A percentile compares a stretch with the other conserved stretches of the same genome.
These are phyloP conservation scores for Enteromius radiatus DNA, from an alignment of 2,797 vertebrate genomes.

Conservation along the genomic window DNA sequence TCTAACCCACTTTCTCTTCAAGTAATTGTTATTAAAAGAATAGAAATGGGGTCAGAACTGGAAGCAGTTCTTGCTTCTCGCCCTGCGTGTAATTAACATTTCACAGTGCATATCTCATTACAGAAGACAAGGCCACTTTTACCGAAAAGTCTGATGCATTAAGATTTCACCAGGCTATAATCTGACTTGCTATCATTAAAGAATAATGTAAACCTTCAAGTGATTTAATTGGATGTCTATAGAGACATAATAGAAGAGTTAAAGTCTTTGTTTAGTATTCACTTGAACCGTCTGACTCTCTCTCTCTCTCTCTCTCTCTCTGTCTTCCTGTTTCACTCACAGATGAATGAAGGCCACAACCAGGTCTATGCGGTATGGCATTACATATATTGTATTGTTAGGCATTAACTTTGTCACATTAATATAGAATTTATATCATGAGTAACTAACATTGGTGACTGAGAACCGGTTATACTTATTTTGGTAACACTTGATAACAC, in stretches of 20 bases:
- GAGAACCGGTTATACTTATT: neutral
- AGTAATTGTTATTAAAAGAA: conserved; percentile 77
- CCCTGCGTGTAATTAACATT: conserved; percentile 76
- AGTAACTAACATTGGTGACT: neutral
- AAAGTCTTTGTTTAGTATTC: conserved; percentile 52
- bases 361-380: neutral
- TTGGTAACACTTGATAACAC: neutral
- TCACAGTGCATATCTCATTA: conserved; percentile 77
- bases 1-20: conserved; percentile 71
- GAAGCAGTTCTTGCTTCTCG: conserved; percentile 70
- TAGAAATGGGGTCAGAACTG: conserved; percentile 75
- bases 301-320: conserved; percentile 13
- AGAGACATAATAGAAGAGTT: conserved; percentile 44
- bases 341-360: neutral
- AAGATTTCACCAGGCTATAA: conserved; percentile 58
- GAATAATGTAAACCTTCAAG: conserved; percentile 53
- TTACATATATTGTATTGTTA: neutral
- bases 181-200: conserved; percentile 56
- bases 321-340: conserved; percentile 16
- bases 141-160: conserved; percentile 52
- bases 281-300: conserved; percentile 35
- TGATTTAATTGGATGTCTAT: conserved; percentile 51
- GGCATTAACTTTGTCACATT: neutral
- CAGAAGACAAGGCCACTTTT: conserved; percentile 65
- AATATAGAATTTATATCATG: neutral